phyloP scores from a whole-genome alignment of 1,140 invertebrate species.

The Heterodera carotae region DNA sequence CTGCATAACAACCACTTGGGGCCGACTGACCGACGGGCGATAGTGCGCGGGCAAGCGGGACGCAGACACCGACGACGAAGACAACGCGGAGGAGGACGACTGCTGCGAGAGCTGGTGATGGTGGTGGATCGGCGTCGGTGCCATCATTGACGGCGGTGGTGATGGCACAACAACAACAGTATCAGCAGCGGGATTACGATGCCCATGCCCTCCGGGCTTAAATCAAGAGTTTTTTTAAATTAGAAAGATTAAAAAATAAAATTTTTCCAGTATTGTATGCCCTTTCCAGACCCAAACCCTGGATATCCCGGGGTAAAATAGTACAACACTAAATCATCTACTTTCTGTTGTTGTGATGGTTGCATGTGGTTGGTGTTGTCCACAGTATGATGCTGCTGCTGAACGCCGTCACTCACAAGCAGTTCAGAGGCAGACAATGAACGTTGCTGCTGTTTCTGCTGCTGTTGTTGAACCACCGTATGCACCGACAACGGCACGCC shows the following conservation, averaged over 20 bases:
- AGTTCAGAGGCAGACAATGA: slow-evolving; percentile 42
- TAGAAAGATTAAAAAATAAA: too few relatives aligned
- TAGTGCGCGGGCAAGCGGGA: slow-evolving; percentile 44
- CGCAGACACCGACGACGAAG: background rate
- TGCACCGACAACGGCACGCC: background rate
- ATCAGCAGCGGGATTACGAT: background rate
- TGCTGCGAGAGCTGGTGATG: background rate
- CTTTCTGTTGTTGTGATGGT: too few relatives aligned
- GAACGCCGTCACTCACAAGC: slow-evolving; percentile 10
- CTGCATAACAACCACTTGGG: slow-evolving; percentile 2
- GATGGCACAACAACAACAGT: background rate
- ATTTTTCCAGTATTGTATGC: too few relatives aligned
- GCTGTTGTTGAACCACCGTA: background rate
- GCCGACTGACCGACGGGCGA: slow-evolving; percentile 1
- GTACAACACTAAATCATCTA: too few relatives aligned
- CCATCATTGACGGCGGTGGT: background rate
- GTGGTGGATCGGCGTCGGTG: too few relatives aligned
- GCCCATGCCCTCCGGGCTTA: too few relatives aligned
- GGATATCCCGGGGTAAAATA: too few relatives aligned
- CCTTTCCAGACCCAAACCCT: too few relatives aligned
- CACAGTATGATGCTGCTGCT: background rate
- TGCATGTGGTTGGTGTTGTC: too few relatives aligned
- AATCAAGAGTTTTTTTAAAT: too few relatives aligned
- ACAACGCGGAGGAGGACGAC: slow-evolving; percentile 13
- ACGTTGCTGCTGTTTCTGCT: slow-evolving; percentile 19